Base-by-base conservation (phyloP, 1,140 invertebrate genomes). In the Hirudo medicinalis region DNA sequence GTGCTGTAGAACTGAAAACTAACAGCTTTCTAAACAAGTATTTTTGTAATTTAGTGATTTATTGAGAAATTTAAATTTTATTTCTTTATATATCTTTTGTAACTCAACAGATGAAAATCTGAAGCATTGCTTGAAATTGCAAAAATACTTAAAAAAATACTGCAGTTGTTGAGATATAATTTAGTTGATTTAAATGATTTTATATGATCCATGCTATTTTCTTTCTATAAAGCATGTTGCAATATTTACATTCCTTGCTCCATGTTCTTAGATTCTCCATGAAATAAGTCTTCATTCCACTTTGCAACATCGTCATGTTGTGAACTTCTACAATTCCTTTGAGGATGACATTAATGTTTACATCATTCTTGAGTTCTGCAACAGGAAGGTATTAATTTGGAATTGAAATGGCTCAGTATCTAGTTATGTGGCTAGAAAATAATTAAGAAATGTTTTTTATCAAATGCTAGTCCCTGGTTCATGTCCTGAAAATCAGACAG, bases 401-500 rank as follows among this genome's bases (percentile, higher is more conserved):
- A 11, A 13, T 22, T 63, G 1, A 32, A 32, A 25, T 63, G 57
- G 20, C 57, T 63, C 19, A 63, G 8, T 63, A 32, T 0, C 25
- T 57, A 25, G 54, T 63, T 63, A 15, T 2, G 17, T 63, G 57
- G 57, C 29, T 63, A 32, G 1, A 25, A 4, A 32, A 63, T 63
- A 25, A 25, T n/a, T 57, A n/a, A 25, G 25, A n/a, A n/a, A 25
- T n/a, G 20, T 57, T 20, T 22, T 63, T 60, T n/a, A 15, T 60
- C 4, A 27, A 60, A 22, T 63, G 6, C 22, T 75, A 81, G 80
- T 79, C 79, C 17, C 74, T 81, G 53, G 79, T 79, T 19, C 78
- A 80, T 67, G 78, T 81, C 71, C 72, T 81, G 69, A 80, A 79
- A 72, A 77, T 78, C 68, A 70, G 79, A 63, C 80, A 80, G 70